Base-by-base conservation (phyloP, 1,140 invertebrate genomes). In the Zeugodacus cucurbitae region DNA sequence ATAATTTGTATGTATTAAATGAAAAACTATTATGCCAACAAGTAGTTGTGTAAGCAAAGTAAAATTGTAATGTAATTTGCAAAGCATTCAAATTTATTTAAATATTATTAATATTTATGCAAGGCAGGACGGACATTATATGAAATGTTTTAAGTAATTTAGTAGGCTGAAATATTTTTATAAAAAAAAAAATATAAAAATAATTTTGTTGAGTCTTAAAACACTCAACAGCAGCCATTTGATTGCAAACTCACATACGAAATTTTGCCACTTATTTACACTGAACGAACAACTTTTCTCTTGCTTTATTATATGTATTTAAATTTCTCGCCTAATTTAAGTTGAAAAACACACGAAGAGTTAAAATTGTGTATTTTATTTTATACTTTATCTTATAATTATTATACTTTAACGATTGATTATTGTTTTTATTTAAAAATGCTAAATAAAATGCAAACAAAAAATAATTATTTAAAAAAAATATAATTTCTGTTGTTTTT, bases 371-470 rank as follows among this genome's bases (percentile, higher is more conserved):
- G 67, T 22, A 74, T 74, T 74, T 74, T 37, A 74, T 74, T 74
- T 74, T 37, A 74, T 37, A 74, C 34, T 10, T 74, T 74, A 74
- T 32, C 34, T 74, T 22, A 22, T 22, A 74, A 74, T 32, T 41
- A 37, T 74, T 74, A 74, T 74, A 37, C 11, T 74, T 41, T 74
- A 74, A n/a, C 14, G 8, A 74, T 74, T 74, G 14, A 74, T 74
- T 74, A 74, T 74, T 74, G 67, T 74, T 74, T 74, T 74, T 74
- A 74, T 74, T 74, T 74, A 74, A 74, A 41, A 37, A 37, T 74
- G 34, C 67, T 37, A 37, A 74, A 74, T 74, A 74, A 74, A 70
- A 74, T 37, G 67, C 67, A n/a, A 37, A 74, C 4, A 32, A 74
- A n/a, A 74, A 74, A 74, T 70, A 37, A 70, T 74, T 74, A 74